These are phyloP conservation scores for Ophion obscuratus DNA, from an alignment of 2,888 invertebrate species.

Conservation along the genomic window DNA sequence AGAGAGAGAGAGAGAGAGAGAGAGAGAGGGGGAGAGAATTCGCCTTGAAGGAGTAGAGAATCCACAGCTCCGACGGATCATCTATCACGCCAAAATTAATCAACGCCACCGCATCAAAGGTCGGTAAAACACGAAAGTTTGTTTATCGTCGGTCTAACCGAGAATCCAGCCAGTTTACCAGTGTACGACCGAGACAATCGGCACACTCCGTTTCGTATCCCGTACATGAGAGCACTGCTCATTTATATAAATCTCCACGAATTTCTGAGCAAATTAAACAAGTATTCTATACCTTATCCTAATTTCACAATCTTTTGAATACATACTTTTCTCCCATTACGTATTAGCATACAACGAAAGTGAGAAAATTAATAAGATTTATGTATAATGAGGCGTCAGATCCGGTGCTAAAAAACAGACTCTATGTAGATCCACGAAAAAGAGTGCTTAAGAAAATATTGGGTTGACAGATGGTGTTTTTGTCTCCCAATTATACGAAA, in stretches of 20 bases:
- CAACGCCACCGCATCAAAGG: conserved; percentile 82
- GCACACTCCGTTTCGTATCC: conserved; percentile 11
- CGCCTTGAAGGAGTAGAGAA: conserved; percentile 4
- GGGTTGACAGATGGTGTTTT: too few species aligned
- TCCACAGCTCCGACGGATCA: conserved; percentile 70
- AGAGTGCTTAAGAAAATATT: too few species aligned
- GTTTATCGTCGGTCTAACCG: conserved; percentile 77
- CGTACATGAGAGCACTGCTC: background rate
- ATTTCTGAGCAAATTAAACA: conserved; percentile 38
- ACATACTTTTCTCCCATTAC: background rate
- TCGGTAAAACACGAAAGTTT: conserved; percentile 77
- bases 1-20: background rate
- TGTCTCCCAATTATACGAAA: too few species aligned
- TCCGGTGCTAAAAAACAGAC: too few species aligned
- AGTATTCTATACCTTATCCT: conserved; percentile 7
- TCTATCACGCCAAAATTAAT: conserved; percentile 81
- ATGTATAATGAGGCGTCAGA: too few species aligned
- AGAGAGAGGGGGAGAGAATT: background rate
- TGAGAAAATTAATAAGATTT: too few species aligned
- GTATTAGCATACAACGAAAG: background rate
- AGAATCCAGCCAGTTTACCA: conserved; percentile 43
- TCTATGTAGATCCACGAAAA: too few species aligned
- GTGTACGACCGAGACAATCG: conserved; percentile 31
- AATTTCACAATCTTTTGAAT: conserved; percentile 9
- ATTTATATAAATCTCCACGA: conserved; percentile 26